Base-by-base conservation (phyloP, 2,797 vertebrate genomes). In the Labeo calbasu region DNA sequence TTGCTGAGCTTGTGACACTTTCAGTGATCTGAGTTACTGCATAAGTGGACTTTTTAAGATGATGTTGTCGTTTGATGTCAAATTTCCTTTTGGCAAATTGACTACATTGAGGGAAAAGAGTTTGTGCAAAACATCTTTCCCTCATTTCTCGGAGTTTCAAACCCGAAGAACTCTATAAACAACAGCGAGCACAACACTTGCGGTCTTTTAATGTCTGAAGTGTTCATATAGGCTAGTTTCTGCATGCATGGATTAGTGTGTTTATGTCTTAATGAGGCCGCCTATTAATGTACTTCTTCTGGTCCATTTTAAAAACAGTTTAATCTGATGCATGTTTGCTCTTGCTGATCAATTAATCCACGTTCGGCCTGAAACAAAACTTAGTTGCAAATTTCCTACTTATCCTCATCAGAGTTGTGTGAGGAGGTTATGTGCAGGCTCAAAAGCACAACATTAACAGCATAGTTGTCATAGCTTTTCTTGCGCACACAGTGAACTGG, bases 11-110 rank as follows among this genome's bases (percentile, higher is more conserved):
- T 87, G 88, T 94, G 94, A 94, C 93, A 92, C 93, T 92, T 89
- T 82, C 92, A 93, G 87, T 92, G 89, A 93, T 94, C 88, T 82
- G 79, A 86, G 91, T 91, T 92, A 90, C 87, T 92, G 93, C 90
- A 91, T 94, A 94, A 93, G 89, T 84, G 92, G 87, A 90, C 93
- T 92, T 76, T 88, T 87, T 90, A 88, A 93, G 92, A 91, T 83
- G 79, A 87, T 85, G 82, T 86, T 88, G 2, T 89, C 91, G 89
- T 95, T 95, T 95, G 92, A 95, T 93, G 90, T 92, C 88, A 90
- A 88, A 92, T 93, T 93, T 89, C 91, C 85, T 82, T 90, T 86
- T 90, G 88, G 84, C 91, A 84, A 92, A 93, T 91, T 88, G 92
- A 86, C 90, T 87, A 87, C 83, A 88, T 89, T 82, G 51, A 87